Conservation (phyloP, 2,797 vertebrate genomes). For the Poeciliopsis gracilis region DNA sequence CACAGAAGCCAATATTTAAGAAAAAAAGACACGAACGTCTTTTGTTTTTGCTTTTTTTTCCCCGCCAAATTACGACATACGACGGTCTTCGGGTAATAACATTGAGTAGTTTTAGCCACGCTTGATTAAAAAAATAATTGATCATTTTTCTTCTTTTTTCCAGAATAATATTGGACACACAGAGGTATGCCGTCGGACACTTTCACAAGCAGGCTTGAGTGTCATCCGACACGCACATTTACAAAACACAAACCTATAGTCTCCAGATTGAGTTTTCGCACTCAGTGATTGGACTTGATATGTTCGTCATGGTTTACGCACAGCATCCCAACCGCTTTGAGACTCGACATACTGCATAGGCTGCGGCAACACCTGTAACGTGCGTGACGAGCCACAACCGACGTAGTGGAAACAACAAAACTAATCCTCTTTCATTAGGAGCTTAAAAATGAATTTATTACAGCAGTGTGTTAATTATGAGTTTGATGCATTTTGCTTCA, state of each 20-base stretch:
- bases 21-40: slow-evolving; percentile 38
- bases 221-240: slow-evolving; percentile 10
- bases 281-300: slow-evolving; percentile 63
- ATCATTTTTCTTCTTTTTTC: slow-evolving; percentile 10
- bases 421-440: background rate
- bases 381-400: slow-evolving; percentile 26
- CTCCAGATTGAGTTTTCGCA: slow-evolving; percentile 58
- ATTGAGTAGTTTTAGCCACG: slow-evolving; percentile 7
- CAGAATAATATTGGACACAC: slow-evolving; percentile 34
- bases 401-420: slow-evolving; percentile 26
- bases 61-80: slow-evolving; percentile 11
- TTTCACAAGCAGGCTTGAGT: slow-evolving; percentile 42
- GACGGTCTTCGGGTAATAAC: slow-evolving; percentile 28
- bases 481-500: slow-evolving; percentile 1
- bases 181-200: slow-evolving; percentile 35
- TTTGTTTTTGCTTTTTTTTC: slow-evolving; percentile 36
- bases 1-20: slow-evolving; percentile 11
- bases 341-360: slow-evolving; percentile 41
- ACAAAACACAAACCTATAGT: slow-evolving; percentile 12
- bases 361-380: slow-evolving; percentile 59
- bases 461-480: background rate
- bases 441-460: slow-evolving; percentile 21
- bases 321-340: slow-evolving; percentile 35
- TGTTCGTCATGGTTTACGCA: slow-evolving; percentile 59
- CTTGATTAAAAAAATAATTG: slow-evolving; percentile 52